Evolutionary conservation across 2,113 vertebrate species (phyloP).

Genomic region (Heterotis niloticus): DNA sequence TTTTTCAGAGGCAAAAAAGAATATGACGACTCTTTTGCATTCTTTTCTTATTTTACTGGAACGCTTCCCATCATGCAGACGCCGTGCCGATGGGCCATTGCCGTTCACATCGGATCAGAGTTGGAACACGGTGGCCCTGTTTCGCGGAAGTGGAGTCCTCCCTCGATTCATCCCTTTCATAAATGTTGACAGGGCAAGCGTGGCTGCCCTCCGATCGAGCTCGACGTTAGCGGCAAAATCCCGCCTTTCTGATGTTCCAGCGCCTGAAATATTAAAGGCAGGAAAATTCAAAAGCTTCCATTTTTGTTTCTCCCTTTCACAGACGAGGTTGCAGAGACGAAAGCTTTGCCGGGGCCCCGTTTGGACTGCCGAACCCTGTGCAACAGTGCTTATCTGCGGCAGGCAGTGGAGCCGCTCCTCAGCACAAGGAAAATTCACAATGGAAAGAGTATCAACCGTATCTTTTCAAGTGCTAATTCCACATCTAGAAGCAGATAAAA

Average conservation of each 20-base stretch:
- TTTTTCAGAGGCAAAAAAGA: constrained; percentile 24
- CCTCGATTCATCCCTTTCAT: constrained; percentile 49
- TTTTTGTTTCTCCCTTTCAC: constrained; percentile 33
- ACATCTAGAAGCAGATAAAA: constrained; percentile 21
- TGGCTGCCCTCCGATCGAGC: too few species aligned
- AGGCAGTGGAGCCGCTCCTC: constrained; percentile 37
- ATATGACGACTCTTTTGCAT: background rate
- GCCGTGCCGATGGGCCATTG: constrained; percentile 30
- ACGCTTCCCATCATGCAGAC: constrained; percentile 18
- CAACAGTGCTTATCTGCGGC: constrained; percentile 40
- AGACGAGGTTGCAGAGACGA: constrained; percentile 10
- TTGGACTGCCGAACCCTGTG: background rate
- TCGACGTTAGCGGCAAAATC: constrained; percentile 48
- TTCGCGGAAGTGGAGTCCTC: constrained; percentile 33
- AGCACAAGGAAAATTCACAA: constrained; percentile 27
- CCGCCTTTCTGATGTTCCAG: constrained; percentile 54
- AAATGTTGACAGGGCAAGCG: too few species aligned
- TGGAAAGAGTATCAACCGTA: constrained; percentile 21
- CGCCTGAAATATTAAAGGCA: constrained; percentile 18
- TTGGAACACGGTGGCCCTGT: background rate
- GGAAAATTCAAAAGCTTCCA: constrained; percentile 19
- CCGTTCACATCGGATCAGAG: constrained; percentile 23
- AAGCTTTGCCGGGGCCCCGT: constrained; percentile 12
- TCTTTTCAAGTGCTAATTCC: constrained; percentile 30
- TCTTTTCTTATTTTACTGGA: constrained; percentile 22